Conservation (phyloP, 2,888 invertebrate genomes). For the Neuroscelio doddi region DNA sequence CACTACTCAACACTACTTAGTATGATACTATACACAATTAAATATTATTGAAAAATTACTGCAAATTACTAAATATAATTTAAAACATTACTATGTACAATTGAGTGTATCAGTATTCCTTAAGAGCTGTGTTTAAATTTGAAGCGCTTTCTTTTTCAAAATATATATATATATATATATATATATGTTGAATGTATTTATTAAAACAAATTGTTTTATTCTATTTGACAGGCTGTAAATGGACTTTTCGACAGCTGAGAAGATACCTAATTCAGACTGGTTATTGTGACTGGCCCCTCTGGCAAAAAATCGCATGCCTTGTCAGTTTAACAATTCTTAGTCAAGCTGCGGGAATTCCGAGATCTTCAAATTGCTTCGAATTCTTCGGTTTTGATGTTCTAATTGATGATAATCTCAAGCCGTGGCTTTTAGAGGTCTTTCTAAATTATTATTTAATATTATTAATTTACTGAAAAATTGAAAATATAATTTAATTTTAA, state of each 20-base stretch:
- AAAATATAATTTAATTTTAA: no score
- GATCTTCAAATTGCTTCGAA: slow-evolving; percentile 86
- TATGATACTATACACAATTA: no score
- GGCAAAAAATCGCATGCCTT: slow-evolving; percentile 84
- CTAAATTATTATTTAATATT: neutral
- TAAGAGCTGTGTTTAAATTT: no score
- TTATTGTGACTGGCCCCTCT: slow-evolving; percentile 85
- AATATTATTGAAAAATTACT: no score
- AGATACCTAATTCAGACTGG: slow-evolving; percentile 82
- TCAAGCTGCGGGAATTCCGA: slow-evolving; percentile 81
- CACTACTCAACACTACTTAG: no score
- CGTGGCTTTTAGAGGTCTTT: slow-evolving; percentile 90
- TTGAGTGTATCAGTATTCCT: no score
- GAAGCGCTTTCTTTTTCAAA: no score
- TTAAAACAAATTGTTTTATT: neutral
- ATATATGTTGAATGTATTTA: no score
- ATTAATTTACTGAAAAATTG: no score
- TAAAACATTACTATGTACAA: no score
- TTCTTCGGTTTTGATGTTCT: slow-evolving; percentile 94
- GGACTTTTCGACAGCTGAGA: slow-evolving; percentile 86
- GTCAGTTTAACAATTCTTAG: slow-evolving; percentile 85
- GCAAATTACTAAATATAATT: no score
- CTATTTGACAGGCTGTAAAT: slow-evolving; percentile 81
- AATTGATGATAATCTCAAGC: slow-evolving; percentile 86
- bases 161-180: no score